A percentile compares a stretch with the other conserved stretches of the same genome.
Conservation (phyloP, 2,888 invertebrate genomes). For the Nemapogon koenigi region DNA sequence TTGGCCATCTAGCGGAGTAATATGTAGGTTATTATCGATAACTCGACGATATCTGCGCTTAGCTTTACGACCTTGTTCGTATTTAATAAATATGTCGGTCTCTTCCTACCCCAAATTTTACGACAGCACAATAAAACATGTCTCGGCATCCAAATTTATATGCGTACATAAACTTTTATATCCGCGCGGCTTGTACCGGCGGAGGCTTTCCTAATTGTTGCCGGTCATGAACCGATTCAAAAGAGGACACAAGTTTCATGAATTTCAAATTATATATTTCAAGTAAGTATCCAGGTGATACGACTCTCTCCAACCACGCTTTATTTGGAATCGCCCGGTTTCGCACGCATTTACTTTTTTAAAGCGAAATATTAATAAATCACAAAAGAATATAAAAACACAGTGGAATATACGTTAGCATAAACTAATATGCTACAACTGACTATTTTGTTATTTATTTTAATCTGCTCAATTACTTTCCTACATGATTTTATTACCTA, state of each 20-base stretch:
- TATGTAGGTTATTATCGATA: conserved; percentile 41
- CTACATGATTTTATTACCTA: no score
- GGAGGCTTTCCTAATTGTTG: conserved; percentile 56
- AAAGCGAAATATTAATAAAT: no score
- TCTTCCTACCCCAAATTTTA: conserved; percentile 60
- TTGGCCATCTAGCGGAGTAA: no score
- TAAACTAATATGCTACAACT: no score
- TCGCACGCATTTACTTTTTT: no score
- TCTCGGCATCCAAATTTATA: conserved; percentile 64
- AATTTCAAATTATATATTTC: conserved; percentile 19
- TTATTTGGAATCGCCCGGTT: no score
- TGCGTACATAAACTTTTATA: conserved; percentile 64
- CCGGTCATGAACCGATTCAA: conserved; percentile 47
- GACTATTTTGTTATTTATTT: no score
- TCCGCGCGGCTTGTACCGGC: conserved; percentile 53
- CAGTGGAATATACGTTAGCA: no score
- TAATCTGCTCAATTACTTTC: no score
- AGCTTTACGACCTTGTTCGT: conserved; percentile 58
- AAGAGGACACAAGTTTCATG: conserved; percentile 28
- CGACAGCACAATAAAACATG: conserved; percentile 61
- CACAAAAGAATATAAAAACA: no score
- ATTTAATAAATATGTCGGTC: conserved; percentile 64
- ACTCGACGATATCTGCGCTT: conserved; percentile 54
- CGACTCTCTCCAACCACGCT: no score
- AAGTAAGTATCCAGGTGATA: conserved; percentile 9